phyloP scores from a whole-genome alignment of 2,888 invertebrate genomes.

The Cantharis nigra region DNA sequence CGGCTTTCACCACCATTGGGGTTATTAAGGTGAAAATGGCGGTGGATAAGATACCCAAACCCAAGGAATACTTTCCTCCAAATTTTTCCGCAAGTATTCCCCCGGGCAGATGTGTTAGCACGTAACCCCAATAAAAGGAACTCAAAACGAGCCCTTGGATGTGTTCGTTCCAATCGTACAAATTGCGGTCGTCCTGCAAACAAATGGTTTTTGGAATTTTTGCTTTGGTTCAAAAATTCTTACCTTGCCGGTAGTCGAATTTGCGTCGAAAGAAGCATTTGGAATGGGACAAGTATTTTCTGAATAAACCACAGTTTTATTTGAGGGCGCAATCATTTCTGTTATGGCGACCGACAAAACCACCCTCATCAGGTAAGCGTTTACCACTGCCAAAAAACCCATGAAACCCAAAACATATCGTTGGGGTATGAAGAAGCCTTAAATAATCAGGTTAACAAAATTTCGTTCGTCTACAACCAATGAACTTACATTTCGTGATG shows the following conservation, averaged over 20 bases:
- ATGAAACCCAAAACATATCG: slow-evolving; percentile 64
- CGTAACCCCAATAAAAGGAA: slow-evolving; percentile 85
- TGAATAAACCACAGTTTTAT: slow-evolving; percentile 27
- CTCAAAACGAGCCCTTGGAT: slow-evolving; percentile 77
- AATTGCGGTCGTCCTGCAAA: slow-evolving; percentile 42
- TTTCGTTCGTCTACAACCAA: not conserved
- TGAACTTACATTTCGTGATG: not conserved
- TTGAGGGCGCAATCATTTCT: slow-evolving; percentile 47
- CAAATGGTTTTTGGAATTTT: not conserved
- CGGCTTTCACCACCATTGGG: slow-evolving; percentile 71
- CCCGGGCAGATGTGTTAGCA: slow-evolving; percentile 81
- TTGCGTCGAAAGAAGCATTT: not conserved
- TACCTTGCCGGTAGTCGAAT: not conserved
- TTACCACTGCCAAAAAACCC: slow-evolving; percentile 49
- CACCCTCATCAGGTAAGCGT: slow-evolving; percentile 48
- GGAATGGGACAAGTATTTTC: slow-evolving; percentile 50
- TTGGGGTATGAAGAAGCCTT: slow-evolving; percentile 27
- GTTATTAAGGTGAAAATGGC: slow-evolving; percentile 82
- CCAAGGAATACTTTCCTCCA: slow-evolving; percentile 84
- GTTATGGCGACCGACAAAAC: slow-evolving; percentile 51
- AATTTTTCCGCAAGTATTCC: slow-evolving; percentile 79
- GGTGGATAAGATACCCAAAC: slow-evolving; percentile 80
- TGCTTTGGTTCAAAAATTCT: not conserved
- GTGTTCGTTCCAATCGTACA: slow-evolving; percentile 69
- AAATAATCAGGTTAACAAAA: not conserved